Evolutionary conservation across 2,888 invertebrate genomes (phyloP).

Genomic region (Rapana venosa): DNA sequence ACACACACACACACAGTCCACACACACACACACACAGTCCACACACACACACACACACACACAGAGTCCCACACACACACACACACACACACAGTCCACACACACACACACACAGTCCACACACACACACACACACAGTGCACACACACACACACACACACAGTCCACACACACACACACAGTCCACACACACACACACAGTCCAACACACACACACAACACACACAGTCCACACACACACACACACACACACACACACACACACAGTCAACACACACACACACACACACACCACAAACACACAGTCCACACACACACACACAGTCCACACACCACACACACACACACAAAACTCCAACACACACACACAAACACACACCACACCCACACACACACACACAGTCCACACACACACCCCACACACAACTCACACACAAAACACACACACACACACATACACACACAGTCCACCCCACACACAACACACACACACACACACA

Average conservation of each 20-base stretch:
- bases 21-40: constrained; percentile 12
- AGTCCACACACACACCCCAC: not conserved
- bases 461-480: no score
- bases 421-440: not conserved
- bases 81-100: not conserved
- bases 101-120: not conserved
- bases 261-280: not conserved
- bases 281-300: not conserved
- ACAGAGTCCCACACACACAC: no score
- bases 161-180: no score
- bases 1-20: constrained; percentile 1
- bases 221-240: no score
- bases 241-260: not conserved
- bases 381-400: not conserved
- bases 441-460: no score
- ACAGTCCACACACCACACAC: not conserved
- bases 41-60: not conserved
- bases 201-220: no score
- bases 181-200: no score
- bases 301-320: not conserved
- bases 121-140: no score
- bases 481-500: no score
- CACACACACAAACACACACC: constrained; percentile 22
- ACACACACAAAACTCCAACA: not conserved
- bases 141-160: no score